These are phyloP conservation scores for Gryllus longicercus DNA, from an alignment of 2,888 invertebrate genomes.

Conservation along the genomic window DNA sequence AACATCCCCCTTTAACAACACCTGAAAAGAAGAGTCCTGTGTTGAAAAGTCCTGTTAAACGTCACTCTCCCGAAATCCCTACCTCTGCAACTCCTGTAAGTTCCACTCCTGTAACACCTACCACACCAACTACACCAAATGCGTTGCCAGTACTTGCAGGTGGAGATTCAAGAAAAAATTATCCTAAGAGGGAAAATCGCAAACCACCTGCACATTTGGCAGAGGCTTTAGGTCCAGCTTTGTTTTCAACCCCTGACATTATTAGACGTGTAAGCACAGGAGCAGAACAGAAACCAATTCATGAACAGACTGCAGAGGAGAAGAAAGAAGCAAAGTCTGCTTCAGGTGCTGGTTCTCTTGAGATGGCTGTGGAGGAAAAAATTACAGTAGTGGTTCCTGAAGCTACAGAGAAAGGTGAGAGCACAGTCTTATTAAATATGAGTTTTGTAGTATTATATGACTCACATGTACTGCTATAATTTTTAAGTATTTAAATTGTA, in stretches of 20 bases:
- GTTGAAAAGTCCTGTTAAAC: conserved; percentile 36
- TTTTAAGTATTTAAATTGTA: no score
- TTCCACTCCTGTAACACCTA: conserved; percentile 27
- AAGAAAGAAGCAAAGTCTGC: not conserved
- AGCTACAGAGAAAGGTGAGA: not conserved
- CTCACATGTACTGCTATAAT: no score
- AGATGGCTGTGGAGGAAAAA: not conserved
- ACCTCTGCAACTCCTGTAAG: conserved; percentile 23
- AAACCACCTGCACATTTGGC: conserved; percentile 61
- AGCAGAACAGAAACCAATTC: conserved; percentile 22
- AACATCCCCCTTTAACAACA: conserved; percentile 26
- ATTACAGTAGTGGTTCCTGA: not conserved
- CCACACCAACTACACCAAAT: conserved; percentile 31
- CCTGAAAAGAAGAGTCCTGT: conserved; percentile 44
- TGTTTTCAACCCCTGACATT: conserved; percentile 76
- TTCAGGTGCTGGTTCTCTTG: not conserved
- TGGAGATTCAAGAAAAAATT: conserved; percentile 35
- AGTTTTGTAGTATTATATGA: no score
- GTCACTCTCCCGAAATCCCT: conserved; percentile 27
- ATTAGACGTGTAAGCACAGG: conserved; percentile 58
- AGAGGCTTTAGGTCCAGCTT: conserved; percentile 55
- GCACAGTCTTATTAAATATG: not conserved
- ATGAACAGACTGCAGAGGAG: not conserved
- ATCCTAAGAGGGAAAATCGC: conserved; percentile 48
- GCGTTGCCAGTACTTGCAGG: conserved; percentile 38